Evolutionary conservation across 2,888 invertebrate genomes (phyloP), one percentile per base, ranked within the genome.

Genomic region (Torymus texanus): DNA sequence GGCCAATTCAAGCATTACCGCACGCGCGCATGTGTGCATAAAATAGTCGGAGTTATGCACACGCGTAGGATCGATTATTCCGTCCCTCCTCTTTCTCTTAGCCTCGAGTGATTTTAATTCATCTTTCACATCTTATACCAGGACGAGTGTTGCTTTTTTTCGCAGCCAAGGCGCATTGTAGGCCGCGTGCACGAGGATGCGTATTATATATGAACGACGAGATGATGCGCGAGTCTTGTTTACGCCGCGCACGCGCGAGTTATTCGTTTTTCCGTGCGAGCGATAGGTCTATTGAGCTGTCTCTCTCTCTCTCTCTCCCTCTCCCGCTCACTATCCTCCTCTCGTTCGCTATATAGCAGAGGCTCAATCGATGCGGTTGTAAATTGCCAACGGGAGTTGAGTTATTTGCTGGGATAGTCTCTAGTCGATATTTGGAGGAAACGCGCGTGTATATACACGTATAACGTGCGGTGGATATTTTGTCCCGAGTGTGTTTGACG

Each of bases 321-420:
- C 62, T 80, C 76, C 70, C 67, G 61, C 65, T 63, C 62, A 79
- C 76, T 78, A 72, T 67, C 79, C 14, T 29, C 50, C 14, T 63
- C 58, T 62, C 63, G 76, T 29, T 55, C 21, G 5, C 50, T 66
- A 50, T 70, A n/a, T 50, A 4, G 14, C 65, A 13, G 1, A 24
- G 18, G 14, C 53, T 63, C 51, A 14, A 13, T 51, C 55, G 74
- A 65, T 18, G 70, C 62, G n/a, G 55, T 63, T 73, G 72, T 55
- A 18, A 24, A 61, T 53, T 61, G 71, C 21, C 18, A 29, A 13
- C n/a, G 50, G 14, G 4, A 51, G 11, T 74, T 50, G 51, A 66
- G 59, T 66, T 75, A 75, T 75, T 75, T 59, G 66, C 24, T n/a
- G 63, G 8, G 41, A 41, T 41, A 41, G 41, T 41, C 21, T 73